Evolutionary conservation across 2,888 invertebrate species (phyloP).

Genomic region (Erannis defoliaria): DNA sequence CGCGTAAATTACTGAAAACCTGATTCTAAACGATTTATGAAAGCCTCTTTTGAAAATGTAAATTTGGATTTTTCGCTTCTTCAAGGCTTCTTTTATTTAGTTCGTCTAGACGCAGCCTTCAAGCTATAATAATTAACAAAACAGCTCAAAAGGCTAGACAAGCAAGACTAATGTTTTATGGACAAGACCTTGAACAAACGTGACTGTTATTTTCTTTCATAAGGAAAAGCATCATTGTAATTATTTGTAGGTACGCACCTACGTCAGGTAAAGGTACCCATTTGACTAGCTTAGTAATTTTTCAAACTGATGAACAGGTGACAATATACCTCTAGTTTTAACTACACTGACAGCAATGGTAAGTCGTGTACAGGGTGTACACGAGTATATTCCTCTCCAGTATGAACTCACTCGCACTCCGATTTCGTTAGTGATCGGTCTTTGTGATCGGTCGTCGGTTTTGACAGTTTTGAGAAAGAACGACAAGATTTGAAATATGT

Average conservation of each 20-base stretch:
- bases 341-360: too few species aligned
- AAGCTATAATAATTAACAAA: background rate
- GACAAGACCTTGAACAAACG: background rate
- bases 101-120: background rate
- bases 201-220: background rate
- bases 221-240: background rate
- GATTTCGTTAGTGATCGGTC: too few species aligned
- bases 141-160: background rate
- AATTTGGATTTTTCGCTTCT: background rate
- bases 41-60: constrained; percentile 2
- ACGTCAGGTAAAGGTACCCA: background rate
- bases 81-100: background rate
- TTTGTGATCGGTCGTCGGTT: too few species aligned
- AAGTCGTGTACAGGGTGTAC: too few species aligned
- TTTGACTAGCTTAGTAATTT: too few species aligned
- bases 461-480: too few species aligned
- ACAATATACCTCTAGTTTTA: too few species aligned
- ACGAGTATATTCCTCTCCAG: too few species aligned
- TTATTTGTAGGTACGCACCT: too few species aligned
- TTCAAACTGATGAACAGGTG: too few species aligned
- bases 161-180: background rate
- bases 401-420: too few species aligned
- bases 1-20: background rate
- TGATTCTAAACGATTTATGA: background rate
- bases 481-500: too few species aligned